A percentile compares a stretch with the other conserved stretches of the same genome.
Evolutionary conservation across 2,113 vertebrate species (phyloP).

Genomic region (Piaya cayana): DNA sequence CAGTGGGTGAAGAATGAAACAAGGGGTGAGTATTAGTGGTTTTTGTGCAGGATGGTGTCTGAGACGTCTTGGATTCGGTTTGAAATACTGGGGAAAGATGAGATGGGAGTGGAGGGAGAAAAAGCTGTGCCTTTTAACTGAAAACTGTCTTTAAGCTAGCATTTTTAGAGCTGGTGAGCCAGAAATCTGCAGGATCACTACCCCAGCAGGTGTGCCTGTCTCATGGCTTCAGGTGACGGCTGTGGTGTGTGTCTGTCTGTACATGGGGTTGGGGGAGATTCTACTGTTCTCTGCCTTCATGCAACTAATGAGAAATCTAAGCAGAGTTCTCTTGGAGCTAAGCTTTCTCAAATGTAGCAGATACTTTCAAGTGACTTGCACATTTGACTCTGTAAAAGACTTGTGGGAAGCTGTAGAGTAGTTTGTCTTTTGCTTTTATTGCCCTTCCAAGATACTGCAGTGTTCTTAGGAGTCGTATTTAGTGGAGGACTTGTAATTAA

Average conservation of each 20-base stretch:
- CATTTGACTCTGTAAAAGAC: neutral
- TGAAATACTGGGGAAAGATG: neutral
- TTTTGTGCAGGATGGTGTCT: neutral
- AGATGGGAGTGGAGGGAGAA: neutral
- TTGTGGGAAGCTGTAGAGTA: neutral
- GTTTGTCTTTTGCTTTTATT: neutral
- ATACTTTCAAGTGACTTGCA: neutral
- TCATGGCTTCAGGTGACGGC: neutral
- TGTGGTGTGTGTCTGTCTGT: neutral
- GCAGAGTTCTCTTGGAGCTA: neutral
- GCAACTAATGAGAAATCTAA: neutral
- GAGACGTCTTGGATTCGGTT: neutral
- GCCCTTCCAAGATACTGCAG: neutral
- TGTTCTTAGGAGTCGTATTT: neutral
- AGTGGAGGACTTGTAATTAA: neutral
- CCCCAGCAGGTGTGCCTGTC: neutral
- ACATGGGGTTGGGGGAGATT: neutral
- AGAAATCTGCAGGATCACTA: neutral
- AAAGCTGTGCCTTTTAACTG: neutral
- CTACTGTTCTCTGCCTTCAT: neutral
- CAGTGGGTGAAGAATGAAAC: slow-evolving; percentile 91
- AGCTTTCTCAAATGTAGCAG: neutral
- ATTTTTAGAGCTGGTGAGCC: neutral
- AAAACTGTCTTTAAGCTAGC: neutral
- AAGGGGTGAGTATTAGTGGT: slow-evolving; percentile 77